Evolutionary conservation across 2,113 vertebrate species (phyloP).

Genomic region (Isurus oxyrinchus): DNA sequence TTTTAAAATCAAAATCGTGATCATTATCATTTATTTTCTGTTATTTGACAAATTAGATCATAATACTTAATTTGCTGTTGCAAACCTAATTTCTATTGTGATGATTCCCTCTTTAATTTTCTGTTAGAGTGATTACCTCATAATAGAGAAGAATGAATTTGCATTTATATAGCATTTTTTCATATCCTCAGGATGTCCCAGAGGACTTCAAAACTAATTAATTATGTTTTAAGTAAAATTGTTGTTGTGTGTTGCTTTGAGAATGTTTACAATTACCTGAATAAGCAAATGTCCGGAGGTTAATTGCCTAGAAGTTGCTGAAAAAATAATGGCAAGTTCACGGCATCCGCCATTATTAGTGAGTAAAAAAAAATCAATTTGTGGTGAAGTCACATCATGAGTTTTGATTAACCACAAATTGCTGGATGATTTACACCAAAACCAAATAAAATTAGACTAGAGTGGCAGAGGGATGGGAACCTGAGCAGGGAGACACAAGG

Average conservation of each 20-base stretch:
- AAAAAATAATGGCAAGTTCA: background rate
- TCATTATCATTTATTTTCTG: background rate
- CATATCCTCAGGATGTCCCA: background rate
- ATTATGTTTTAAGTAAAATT: background rate
- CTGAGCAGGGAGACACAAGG: no score
- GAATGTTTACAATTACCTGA: background rate
- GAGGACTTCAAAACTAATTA: background rate
- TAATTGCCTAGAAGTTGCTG: background rate
- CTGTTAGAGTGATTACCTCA: background rate
- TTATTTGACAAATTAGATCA: background rate
- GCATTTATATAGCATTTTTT: background rate
- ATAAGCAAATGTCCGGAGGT: background rate
- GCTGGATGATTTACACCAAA: background rate
- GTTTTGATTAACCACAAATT: background rate
- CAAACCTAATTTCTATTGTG: background rate
- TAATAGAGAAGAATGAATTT: background rate
- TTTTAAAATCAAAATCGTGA: background rate
- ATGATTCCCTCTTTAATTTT: background rate
- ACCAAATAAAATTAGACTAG: background rate
- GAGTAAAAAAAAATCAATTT: background rate
- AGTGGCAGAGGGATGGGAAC: no score
- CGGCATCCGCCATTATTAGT: background rate
- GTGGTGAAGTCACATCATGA: background rate
- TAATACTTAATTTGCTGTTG: background rate
- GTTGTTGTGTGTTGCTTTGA: background rate